These are phyloP conservation scores for Entelurus aequoreus DNA, from an alignment of 2,113 vertebrate genomes.

Conservation along the genomic window DNA sequence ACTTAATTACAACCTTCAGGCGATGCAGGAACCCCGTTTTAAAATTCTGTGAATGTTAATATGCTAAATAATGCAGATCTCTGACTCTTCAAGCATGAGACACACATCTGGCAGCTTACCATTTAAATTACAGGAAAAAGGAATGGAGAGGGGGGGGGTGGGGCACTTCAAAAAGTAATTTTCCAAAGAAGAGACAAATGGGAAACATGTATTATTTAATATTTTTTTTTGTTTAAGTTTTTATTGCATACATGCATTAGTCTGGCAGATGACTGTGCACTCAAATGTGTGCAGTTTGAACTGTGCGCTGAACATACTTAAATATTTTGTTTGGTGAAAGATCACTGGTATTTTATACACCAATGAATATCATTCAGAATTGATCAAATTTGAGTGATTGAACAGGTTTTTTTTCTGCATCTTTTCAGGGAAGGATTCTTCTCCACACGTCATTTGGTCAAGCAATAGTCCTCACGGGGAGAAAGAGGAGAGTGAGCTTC, in stretches of 20 bases:
- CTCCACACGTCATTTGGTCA: slow-evolving; percentile 49
- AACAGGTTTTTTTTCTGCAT: too few species aligned
- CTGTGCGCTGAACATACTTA: neutral
- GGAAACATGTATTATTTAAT: slow-evolving; percentile 88
- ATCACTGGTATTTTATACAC: neutral
- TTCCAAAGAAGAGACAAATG: slow-evolving; percentile 83
- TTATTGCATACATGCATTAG: slow-evolving; percentile 79
- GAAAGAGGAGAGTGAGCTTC: slow-evolving; percentile 63
- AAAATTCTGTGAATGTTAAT: slow-evolving; percentile 99
- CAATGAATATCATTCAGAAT: neutral
- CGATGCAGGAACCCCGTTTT: slow-evolving; percentile 97
- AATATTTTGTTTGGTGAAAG: neutral
- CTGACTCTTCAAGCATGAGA: slow-evolving; percentile 99
- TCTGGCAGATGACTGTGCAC: slow-evolving; percentile 36
- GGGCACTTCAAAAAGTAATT: slow-evolving; percentile 88
- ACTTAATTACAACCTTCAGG: slow-evolving; percentile 99
- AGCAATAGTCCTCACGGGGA: slow-evolving; percentile 19
- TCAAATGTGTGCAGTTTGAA: neutral
- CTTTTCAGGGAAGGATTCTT: slow-evolving; percentile 66
- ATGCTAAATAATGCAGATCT: slow-evolving; percentile 99
- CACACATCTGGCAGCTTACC: slow-evolving; percentile 99
- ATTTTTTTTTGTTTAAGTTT: slow-evolving; percentile 83
- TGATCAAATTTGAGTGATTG: neutral
- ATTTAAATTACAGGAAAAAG: slow-evolving; percentile 94
- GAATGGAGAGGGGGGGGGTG: slow-evolving; percentile 38